Evolutionary conservation across 1,140 invertebrate genomes (phyloP), one percentile per base, ranked within the genome.

Genomic region (Pectinophora gossypiella): DNA sequence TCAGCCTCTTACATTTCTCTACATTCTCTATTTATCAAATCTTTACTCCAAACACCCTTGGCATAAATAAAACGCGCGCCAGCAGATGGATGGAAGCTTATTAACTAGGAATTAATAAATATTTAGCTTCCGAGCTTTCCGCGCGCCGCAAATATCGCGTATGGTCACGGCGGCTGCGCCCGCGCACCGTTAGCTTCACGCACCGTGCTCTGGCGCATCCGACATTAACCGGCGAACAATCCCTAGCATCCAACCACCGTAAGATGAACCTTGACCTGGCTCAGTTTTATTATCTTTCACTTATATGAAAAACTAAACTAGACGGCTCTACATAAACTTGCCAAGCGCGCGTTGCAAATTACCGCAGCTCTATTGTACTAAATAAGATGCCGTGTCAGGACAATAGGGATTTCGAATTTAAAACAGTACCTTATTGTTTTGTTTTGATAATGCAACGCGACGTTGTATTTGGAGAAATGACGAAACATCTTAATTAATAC

Each of bases 321-420:
- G 10, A 1, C 16, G 15, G 36, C 6, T 18, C 36, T 6, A 15
- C 16, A 15, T 40, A 40, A 2, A 40, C 1, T 10, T 40, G 36
- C 13, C 19, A 9, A 3, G 19, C 19, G 42, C 4, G 18, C 42
- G 9, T 13, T 20, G 42, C 45, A 54, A 60, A 61, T 59, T 64
- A 32, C 56, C 50, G 22, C 42, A 45, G 32, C 42, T 46, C 58
- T 45, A 62, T 68, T 68, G 61, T 68, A 50, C 22, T 7, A 23
- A 64, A 52, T 42, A 50, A 68, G 54, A 60, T 52, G 43, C 56
- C 65, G 59, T 68, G 53, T 55, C 36, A 40, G 27, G 27, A 32
- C n/a, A 9, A 32, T 32, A 12, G n/a, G 2, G 27, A 32, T 32
- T 32, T 9, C 27, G 9, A 12, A 15, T 40, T 13, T 15, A 16